Conservation (phyloP, 2,888 invertebrate genomes). For the Tachina grossa region DNA sequence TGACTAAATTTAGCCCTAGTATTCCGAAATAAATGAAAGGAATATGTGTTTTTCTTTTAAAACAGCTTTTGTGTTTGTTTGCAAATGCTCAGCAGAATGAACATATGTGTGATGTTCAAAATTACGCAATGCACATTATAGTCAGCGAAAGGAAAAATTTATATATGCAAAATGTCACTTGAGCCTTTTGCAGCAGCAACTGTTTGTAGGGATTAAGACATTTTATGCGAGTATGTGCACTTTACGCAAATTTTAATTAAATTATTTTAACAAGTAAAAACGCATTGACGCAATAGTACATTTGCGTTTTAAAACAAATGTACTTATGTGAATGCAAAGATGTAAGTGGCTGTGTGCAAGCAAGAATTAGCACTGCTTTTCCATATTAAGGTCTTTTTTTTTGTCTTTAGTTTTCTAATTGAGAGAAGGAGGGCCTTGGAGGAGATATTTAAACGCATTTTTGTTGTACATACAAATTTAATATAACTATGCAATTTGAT, state of each 20-base stretch:
- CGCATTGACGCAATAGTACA: neutral
- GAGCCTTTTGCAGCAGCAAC: conserved; percentile 58
- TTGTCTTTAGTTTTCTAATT: neutral
- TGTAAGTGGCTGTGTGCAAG: neutral
- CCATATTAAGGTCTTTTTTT: neutral
- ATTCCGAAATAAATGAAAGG: conserved; percentile 49
- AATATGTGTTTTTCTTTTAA: conserved; percentile 13
- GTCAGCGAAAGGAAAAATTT: conserved; percentile 39
- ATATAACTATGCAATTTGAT: no score
- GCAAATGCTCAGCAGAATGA: neutral
- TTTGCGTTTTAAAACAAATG: neutral
- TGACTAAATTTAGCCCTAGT: conserved; percentile 33
- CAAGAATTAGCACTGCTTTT: conserved; percentile 9
- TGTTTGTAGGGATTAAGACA: conserved; percentile 56
- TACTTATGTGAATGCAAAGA: neutral
- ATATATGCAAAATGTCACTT: conserved; percentile 56
- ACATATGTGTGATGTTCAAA: neutral
- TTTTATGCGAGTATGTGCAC: conserved; percentile 46
- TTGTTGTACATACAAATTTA: neutral
- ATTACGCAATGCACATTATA: conserved; percentile 8
- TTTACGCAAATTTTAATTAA: conserved; percentile 56
- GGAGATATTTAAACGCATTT: conserved; percentile 64
- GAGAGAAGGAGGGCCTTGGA: conserved; percentile 45
- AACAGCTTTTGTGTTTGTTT: neutral
- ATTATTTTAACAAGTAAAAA: conserved; percentile 57